A percentile compares a stretch with the other conserved stretches of the same genome.
Conservation (phyloP, 2,113 vertebrate species). For the Scomber colias region DNA sequence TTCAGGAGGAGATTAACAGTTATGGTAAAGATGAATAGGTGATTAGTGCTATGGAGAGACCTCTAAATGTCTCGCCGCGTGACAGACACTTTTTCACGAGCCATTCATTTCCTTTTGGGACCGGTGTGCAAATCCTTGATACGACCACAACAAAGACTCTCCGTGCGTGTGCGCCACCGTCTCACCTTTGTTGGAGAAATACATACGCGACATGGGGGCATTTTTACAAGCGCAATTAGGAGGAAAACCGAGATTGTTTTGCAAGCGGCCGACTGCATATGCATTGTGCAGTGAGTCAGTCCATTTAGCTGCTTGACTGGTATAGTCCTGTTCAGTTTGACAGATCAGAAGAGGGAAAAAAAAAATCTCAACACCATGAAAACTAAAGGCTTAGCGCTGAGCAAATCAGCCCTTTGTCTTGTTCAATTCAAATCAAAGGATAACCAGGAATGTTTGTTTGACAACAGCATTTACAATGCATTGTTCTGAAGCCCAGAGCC, state of each 20-base stretch:
- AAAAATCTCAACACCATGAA: slow-evolving; percentile 62
- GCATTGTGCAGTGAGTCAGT: slow-evolving; percentile 60
- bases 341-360: slow-evolving; percentile 70
- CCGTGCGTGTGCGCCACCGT: slow-evolving; percentile 42
- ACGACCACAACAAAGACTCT: slow-evolving; percentile 78
- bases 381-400: slow-evolving; percentile 74
- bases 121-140: slow-evolving; percentile 66
- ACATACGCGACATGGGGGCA: slow-evolving; percentile 72
- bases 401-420: slow-evolving; percentile 81
- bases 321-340: slow-evolving; percentile 73
- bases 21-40: slow-evolving; percentile 70
- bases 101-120: slow-evolving; percentile 69
- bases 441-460: slow-evolving; percentile 84
- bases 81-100: slow-evolving; percentile 73
- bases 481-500: slow-evolving; percentile 82
- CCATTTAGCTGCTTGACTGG: slow-evolving; percentile 67
- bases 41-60: slow-evolving; percentile 62
- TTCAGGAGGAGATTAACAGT: slow-evolving; percentile 66
- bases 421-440: slow-evolving; percentile 83
- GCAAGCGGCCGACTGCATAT: slow-evolving; percentile 33
- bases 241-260: slow-evolving; percentile 65
- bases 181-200: slow-evolving; percentile 77
- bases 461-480: slow-evolving; percentile 83
- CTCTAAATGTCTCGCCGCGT: slow-evolving; percentile 61
- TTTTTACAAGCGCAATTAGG: slow-evolving; percentile 80